These are phyloP conservation scores for Urechis unicinctus DNA, from an alignment of 2,888 invertebrate species.

Conservation along the genomic window DNA sequence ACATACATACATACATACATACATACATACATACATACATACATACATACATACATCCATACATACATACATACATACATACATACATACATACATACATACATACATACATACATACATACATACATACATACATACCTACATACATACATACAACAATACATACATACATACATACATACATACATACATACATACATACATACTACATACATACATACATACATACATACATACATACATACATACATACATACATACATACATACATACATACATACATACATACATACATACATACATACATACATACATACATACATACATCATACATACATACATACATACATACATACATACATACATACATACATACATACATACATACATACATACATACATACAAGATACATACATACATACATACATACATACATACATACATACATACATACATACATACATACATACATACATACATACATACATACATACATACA, in stretches of 20 bases:
- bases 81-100: slow-evolving; percentile 2
- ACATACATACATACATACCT: too few species aligned
- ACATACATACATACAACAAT: too few species aligned
- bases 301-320: background rate
- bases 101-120: background rate
- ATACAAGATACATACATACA: too few species aligned
- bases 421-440: background rate
- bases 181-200: background rate
- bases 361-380: background rate
- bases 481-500: too few species aligned
- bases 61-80: slow-evolving; percentile 6
- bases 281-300: slow-evolving; percentile 3
- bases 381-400: too few species aligned
- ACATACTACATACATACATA: too few species aligned
- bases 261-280: slow-evolving; percentile 10
- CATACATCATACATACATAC: too few species aligned
- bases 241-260: slow-evolving; percentile 1
- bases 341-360: slow-evolving; percentile 1
- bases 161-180: background rate
- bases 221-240: too few species aligned
- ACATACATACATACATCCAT: slow-evolving; percentile 6
- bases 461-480: background rate
- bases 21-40: slow-evolving; percentile 4
- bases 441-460: slow-evolving; percentile 3
- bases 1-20: slow-evolving; percentile 2